Evolutionary conservation across 2,113 vertebrate species (phyloP), one percentile per base, ranked within the genome.

Genomic region (Eublepharis macularius): DNA sequence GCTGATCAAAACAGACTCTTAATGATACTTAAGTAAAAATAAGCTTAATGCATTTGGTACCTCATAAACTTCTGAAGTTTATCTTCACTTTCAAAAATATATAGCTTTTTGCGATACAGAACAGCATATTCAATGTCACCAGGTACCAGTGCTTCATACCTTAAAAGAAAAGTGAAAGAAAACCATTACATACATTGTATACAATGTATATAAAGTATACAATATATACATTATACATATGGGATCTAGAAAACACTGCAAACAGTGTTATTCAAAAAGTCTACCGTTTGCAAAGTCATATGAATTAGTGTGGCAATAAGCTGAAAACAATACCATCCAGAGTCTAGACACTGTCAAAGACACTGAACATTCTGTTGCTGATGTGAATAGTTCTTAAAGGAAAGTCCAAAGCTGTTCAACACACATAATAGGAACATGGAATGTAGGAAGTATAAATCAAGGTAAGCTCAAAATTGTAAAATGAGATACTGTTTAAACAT

Each of bases 21-120:
- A 63, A 8, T 77, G 85, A 86, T 10, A 41, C 81, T 6, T 81
- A n/a, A 17, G 51, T 77, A 83, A 81, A 77, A 80, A 73, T 70
- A 13, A 79, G 86, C 65, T 72, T 73, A 87, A 75, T 75, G 26
- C 70, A 90, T 85, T 95, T 79, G 17, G 57, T 80, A 99, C 99
- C 98, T 97, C 92, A 98, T 90, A 94, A 99, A 99, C 88, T 92
- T 98, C 77, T 97, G 91, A 89, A 96, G 97, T 84, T 98, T 98
- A 94, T 97, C 95, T 92, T 96, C 95, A 66, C 90, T 97, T 90
- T 98, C 97, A 96, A 97, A 98, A 89, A 97, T 90, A 88, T 97
- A 99, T 91, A 99, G 92, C 43, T 86, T 97, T 82, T 97, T 92
- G 88, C 91, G 93, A 90, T 98, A 99, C 79, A 98, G 98, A 57